Conservation (phyloP, 1,140 invertebrate genomes). For the Sarcophaga peregrina region DNA sequence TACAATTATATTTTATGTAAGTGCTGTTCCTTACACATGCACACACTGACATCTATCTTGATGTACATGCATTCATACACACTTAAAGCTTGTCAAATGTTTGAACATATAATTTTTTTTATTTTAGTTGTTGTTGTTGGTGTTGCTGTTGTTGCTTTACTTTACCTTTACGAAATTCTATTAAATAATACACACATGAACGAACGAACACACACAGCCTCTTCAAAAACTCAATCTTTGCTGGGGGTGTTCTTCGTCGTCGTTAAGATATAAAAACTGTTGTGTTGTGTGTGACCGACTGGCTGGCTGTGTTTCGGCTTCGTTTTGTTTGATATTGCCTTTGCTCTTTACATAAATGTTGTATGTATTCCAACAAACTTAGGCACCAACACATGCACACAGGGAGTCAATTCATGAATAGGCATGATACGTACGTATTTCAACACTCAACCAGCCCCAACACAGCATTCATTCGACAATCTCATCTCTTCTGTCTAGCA, state of each 20-base stretch:
- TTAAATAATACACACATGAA: not conserved
- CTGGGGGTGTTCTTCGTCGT: not conserved
- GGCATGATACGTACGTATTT: not conserved
- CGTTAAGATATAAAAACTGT: not conserved
- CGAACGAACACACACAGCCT: not conserved
- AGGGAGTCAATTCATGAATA: no score
- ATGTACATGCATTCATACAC: not conserved
- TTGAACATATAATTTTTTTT: not conserved
- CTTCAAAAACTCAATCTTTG: not conserved
- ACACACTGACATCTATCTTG: not conserved
- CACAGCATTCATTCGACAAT: no score
- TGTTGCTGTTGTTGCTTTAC: not conserved
- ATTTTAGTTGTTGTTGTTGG: no score
- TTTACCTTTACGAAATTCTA: not conserved
- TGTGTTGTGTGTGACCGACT: not conserved
- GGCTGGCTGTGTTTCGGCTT: not conserved
- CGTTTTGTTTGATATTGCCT: not conserved
- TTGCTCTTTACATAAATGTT: not conserved
- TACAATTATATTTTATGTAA: slow-evolving; percentile 14
- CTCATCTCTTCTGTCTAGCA: not conserved
- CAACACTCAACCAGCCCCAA: no score
- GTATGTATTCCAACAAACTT: slow-evolving; percentile 3
- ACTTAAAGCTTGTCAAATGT: not conserved
- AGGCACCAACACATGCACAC: not conserved
- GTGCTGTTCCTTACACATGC: not conserved